phyloP scores from a whole-genome alignment of 2,888 invertebrate genomes.

The Baronia brevicornis region DNA sequence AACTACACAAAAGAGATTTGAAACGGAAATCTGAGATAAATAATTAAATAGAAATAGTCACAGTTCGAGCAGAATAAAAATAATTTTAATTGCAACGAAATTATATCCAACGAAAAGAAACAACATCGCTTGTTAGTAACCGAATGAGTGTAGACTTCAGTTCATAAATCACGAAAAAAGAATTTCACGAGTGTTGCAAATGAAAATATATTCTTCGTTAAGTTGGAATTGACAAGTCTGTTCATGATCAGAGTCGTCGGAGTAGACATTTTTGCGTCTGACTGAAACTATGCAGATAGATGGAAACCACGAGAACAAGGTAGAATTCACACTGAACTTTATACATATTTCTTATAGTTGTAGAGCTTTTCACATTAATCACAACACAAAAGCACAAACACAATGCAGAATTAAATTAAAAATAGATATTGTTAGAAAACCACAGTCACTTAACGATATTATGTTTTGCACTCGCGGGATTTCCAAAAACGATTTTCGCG shows the following conservation, averaged over 20 bases:
- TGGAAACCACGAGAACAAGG: slow-evolving; percentile 5
- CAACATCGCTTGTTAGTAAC: slow-evolving; percentile 25
- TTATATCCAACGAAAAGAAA: slow-evolving; percentile 16
- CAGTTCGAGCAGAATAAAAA: slow-evolving; percentile 4
- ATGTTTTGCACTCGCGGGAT: slow-evolving; percentile 18
- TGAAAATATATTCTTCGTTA: slow-evolving; percentile 40
- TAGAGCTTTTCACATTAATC: too few relatives aligned
- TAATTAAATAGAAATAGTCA: slow-evolving; percentile 3
- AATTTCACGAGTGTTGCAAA: slow-evolving; percentile 32
- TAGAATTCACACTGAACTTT: not conserved
- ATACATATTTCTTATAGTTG: too few relatives aligned
- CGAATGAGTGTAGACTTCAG: slow-evolving; percentile 25
- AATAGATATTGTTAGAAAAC: slow-evolving; percentile 7
- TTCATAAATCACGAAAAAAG: slow-evolving; percentile 32
- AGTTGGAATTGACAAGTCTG: slow-evolving; percentile 46
- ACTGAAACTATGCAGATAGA: slow-evolving; percentile 20
- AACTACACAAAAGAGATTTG: slow-evolving; percentile 36
- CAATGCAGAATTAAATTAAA: not conserved
- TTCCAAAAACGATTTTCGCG: slow-evolving; percentile 1
- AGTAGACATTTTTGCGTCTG: slow-evolving; percentile 32
- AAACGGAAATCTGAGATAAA: too few relatives aligned
- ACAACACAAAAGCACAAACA: not conserved
- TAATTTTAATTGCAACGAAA: slow-evolving; percentile 2
- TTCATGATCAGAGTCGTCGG: slow-evolving; percentile 36
- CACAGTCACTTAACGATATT: slow-evolving; percentile 15